Base-by-base conservation (phyloP, 2,797 vertebrate genomes). In the Enteromius paludinosus region DNA sequence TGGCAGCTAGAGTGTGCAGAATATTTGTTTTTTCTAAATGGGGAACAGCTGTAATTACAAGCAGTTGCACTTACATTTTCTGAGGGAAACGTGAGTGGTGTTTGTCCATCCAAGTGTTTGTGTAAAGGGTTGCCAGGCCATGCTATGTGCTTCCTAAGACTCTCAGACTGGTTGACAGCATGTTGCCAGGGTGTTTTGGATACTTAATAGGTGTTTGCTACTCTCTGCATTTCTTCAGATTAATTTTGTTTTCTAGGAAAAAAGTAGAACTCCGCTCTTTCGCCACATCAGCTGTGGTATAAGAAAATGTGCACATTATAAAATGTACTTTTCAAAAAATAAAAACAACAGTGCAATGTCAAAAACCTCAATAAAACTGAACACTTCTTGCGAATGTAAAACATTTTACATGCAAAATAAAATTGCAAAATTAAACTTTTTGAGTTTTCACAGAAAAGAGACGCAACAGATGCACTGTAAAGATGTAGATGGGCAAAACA, bases 1-100 rank as follows among this genome's bases (percentile, higher is more conserved):
- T 38, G 9, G 49, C 71, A 74, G 17, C 5, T 64, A 12, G 12
- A 23, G 41, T 47, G 45, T 47, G 18, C 41, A n/a, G 25, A 20
- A 59, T 76, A 8, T 73, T 74, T 72, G n/a, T 33, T 35, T 35
- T 35, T 74, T 56, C 49, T 38, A 38, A 35, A 74, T 38, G 9
- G 68, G 33, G 14, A 61, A 17, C 8, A 20, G 25, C 25, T 49
- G 41, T 45, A 33, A 80, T 70, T 62, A 20, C 56, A 43, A 18
- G 33, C 14, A 5, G 23, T 28, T 35, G 18, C 30, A 35, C 14
- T 73, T 56, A 56, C 2, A 56, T 38, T 38, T 56, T 23, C 15
- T 25, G 35, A 61, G 25, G 4, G 20, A 76, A 56, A 35, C 10
- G 15, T 56, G 30, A 73, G 71, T 23, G 71, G 12, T 17, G 70